These are phyloP conservation scores for Suricata suricatta DNA, from an alignment of 2,113 vertebrate genomes.

Conservation along the genomic window DNA sequence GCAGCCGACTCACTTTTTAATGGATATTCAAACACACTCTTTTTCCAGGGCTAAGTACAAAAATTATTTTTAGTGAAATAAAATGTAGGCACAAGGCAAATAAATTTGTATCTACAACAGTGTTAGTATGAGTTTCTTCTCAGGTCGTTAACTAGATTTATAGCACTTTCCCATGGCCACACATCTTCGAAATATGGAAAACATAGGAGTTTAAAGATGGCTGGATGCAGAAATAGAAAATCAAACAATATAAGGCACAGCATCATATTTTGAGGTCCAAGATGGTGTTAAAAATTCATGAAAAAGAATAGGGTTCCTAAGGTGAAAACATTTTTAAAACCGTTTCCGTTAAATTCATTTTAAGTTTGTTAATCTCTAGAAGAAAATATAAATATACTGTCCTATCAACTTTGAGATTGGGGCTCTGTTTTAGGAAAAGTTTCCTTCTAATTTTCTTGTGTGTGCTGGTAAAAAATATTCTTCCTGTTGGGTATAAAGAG, in stretches of 20 bases:
- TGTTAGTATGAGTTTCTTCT: not conserved
- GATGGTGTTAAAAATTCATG: not conserved
- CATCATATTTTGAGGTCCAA: constrained; percentile 29
- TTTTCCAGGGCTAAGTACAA: constrained; percentile 36
- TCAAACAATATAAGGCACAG: not conserved
- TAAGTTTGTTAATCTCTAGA: not conserved
- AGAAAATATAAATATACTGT: constrained; percentile 8
- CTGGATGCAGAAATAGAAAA: not conserved
- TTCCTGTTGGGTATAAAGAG: not conserved
- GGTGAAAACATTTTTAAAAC: not conserved
- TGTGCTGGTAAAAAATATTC: not conserved
- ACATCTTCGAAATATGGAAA: not conserved
- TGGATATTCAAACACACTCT: constrained; percentile 15
- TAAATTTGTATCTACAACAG: not conserved
- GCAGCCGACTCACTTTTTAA: constrained; percentile 55
- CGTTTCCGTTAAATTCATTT: constrained; percentile 20
- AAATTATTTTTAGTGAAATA: constrained; percentile 12
- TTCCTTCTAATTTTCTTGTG: constrained; percentile 17
- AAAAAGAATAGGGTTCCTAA: not conserved
- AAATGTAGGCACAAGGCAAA: constrained; percentile 25
- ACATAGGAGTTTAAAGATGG: not conserved
- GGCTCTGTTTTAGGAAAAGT: not conserved
- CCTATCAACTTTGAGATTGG: not conserved
- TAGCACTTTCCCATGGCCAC: not conserved
- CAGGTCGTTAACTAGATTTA: not conserved